A percentile compares a stretch with the other conserved stretches of the same genome.
phyloP scores from a whole-genome alignment of 2,113 vertebrate species.

The Steatornis caripensis region DNA sequence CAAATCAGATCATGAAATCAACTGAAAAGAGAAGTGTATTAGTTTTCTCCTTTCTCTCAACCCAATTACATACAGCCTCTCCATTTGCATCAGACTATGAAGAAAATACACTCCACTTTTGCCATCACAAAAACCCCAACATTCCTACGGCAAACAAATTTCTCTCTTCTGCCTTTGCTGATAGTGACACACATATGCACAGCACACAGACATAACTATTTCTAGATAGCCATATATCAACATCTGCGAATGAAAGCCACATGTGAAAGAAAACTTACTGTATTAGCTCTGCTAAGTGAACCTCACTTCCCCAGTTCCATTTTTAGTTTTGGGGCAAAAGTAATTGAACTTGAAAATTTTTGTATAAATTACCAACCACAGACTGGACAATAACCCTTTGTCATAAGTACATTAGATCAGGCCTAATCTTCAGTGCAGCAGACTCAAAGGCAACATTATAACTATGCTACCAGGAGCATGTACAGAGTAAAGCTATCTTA shows the following conservation, averaged over 20 bases:
- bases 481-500: rapidly evolving
- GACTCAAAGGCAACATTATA: not conserved
- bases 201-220: not conserved
- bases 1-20: constrained; percentile 76
- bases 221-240: not conserved
- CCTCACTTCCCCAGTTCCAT: not conserved
- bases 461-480: not conserved
- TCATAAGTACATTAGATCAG: not conserved
- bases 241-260: not conserved
- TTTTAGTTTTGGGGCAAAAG: not conserved
- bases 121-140: not conserved
- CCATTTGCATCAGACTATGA: not conserved
- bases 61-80: not conserved
- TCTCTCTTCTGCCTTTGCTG: not conserved
- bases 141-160: not conserved
- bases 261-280: not conserved
- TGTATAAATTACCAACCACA: not conserved
- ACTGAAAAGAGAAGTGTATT: constrained; percentile 68
- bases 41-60: constrained; percentile 5
- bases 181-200: not conserved
- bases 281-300: not conserved
- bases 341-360: not conserved
- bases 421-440: not conserved
- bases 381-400: not conserved
- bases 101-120: not conserved